Percentiles rank a stretch among this genome's conserved stretches.
These are phyloP conservation scores for Catharus fuscescens DNA, from an alignment of 2,113 vertebrate genomes.

Conservation along the genomic window DNA sequence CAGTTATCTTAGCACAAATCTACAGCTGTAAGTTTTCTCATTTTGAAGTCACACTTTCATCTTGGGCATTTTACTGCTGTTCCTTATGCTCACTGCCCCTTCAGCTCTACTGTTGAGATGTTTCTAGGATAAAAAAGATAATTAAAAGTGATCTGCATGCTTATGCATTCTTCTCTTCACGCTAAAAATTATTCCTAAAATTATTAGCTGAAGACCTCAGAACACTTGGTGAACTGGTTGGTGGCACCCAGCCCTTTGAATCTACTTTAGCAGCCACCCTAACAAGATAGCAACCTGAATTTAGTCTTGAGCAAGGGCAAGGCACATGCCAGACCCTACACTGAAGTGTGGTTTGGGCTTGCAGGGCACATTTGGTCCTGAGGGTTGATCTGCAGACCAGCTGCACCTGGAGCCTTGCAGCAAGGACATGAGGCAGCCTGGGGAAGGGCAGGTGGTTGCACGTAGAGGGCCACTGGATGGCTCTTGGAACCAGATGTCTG, in stretches of 20 bases:
- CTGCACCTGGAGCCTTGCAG: background rate
- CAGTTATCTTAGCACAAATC: background rate
- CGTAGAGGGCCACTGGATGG: rapidly evolving
- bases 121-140: background rate
- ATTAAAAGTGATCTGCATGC: background rate
- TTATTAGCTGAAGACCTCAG: background rate
- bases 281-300: background rate
- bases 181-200: background rate
- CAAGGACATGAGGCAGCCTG: background rate
- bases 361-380: background rate
- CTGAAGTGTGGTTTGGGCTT: background rate
- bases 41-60: background rate
- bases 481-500: background rate
- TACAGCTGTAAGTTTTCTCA: background rate
- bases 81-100: background rate
- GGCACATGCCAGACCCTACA: rapidly evolving
- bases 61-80: background rate
- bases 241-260: background rate
- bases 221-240: background rate
- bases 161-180: background rate
- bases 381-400: background rate
- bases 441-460: background rate
- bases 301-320: background rate
- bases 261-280: background rate
- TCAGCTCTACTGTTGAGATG: background rate